Percentiles rank a stretch among this genome's conserved stretches.
Conservation (phyloP, 2,797 vertebrate genomes). For the Sebastolobus altivelis region DNA sequence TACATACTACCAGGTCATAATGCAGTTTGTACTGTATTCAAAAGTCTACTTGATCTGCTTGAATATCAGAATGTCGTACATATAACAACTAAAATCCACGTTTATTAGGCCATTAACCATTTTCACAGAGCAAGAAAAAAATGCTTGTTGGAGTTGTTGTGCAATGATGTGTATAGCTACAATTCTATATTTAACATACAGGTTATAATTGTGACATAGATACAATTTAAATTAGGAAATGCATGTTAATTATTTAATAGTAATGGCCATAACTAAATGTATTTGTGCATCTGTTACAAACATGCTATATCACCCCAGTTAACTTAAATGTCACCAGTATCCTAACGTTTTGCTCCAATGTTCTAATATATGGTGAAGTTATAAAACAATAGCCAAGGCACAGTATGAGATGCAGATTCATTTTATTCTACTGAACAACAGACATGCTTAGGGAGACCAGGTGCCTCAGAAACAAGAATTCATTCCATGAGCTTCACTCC, state of each 20-base stretch:
- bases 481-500: conserved; percentile 51
- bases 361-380: not conserved
- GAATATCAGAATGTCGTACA: not conserved
- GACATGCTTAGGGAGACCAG: conserved; percentile 70
- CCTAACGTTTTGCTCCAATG: not conserved
- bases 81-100: not conserved
- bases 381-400: conserved; percentile 13
- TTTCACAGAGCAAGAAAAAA: not conserved
- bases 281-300: not conserved
- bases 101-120: not conserved
- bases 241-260: not conserved
- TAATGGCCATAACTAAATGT: not conserved
- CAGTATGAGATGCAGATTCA: conserved; percentile 56
- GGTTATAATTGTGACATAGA: not conserved
- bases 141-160: not conserved
- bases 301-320: not conserved
- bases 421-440: conserved; percentile 73
- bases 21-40: not conserved
- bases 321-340: not conserved
- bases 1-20: not conserved
- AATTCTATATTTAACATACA: not conserved
- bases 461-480: conserved; percentile 52
- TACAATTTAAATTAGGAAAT: not conserved
- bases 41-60: not conserved
- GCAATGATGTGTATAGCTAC: not conserved